Base-by-base conservation (phyloP, 2,113 vertebrate genomes). In the Phylloscopus trochiloides region DNA sequence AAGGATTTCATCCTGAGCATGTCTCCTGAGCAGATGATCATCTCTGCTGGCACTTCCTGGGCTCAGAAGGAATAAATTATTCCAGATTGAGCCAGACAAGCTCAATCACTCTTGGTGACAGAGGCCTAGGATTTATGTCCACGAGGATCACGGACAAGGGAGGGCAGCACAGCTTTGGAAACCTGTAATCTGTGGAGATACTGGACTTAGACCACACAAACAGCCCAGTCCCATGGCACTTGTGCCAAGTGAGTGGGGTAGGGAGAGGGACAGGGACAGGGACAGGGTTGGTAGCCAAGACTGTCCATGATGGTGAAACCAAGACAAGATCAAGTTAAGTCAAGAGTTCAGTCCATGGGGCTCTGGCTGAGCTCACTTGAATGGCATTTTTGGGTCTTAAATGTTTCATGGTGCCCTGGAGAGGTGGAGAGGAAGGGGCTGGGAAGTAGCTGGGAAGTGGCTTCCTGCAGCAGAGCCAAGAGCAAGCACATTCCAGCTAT, bases 71-170 rank as follows among this genome's bases (percentile, higher is more conserved):
- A 77, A 74, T 70, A 58, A 84, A 71, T 94, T 55, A 22, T 8
- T 22, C 21, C 52, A 51, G 36, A 76, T 5, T 36, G 71, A 58
- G 9, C 22, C 59, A 50, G 79, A 58, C 79, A 84, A 71, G 25
- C 75, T 80, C 91, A 51, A 19, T 92, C 91, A 40, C 51, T 63
- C 34, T 2, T 54, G 2, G 1, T 86, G 86, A 29, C 55, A 70
- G 86, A 62, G 29, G 54, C 14, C 26, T 21, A 10, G 75, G 67
- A 93, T 91, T 94, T 80, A 59, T 0, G 0, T 17, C 55, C 51
- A 31, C 0, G 0, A 82, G 82, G 36, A 61, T 61, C 26, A 48
- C 0, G 0, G 40, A 15, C 5, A 6, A 1, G 2, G 28, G 45
- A 43, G 32, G 14, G 13, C 34, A 42, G 28, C 12, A 3, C 2